These are phyloP conservation scores for Lysandra coridon DNA, from an alignment of 2,888 invertebrate genomes.

Conservation along the genomic window DNA sequence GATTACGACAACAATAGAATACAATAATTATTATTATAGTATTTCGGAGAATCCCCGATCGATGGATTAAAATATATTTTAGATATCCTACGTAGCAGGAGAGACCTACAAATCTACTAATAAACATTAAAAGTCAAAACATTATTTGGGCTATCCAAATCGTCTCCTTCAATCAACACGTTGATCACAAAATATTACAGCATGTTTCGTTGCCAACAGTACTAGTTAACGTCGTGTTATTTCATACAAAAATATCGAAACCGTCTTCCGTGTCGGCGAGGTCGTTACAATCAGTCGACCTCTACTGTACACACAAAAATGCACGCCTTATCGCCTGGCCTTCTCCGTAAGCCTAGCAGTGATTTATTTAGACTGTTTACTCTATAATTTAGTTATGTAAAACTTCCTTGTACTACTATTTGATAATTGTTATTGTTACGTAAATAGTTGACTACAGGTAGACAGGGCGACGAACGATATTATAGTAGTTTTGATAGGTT, in stretches of 20 bases:
- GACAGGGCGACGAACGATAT: not conserved
- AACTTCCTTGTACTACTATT: not conserved
- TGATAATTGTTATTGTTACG: conserved; percentile 11
- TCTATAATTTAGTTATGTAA: conserved; percentile 27
- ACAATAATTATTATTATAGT: too few relatives aligned
- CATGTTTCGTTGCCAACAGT: conserved; percentile 14
- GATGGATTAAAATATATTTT: not conserved
- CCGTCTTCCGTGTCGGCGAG: conserved; percentile 71
- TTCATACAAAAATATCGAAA: conserved; percentile 56
- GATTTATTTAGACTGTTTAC: conserved; percentile 37
- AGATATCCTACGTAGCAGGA: too few relatives aligned
- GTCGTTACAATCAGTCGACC: conserved; percentile 66
- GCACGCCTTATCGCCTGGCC: conserved; percentile 64
- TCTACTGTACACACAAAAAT: conserved; percentile 50
- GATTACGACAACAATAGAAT: too few relatives aligned
- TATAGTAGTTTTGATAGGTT: not conserved
- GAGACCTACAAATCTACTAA: not conserved
- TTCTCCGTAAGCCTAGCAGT: conserved; percentile 46
- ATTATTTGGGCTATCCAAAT: not conserved
- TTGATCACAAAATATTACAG: not conserved
- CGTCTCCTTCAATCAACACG: not conserved
- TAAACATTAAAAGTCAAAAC: not conserved
- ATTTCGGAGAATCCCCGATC: too few relatives aligned
- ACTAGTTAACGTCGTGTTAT: conserved; percentile 47
- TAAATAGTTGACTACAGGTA: not conserved